Percentiles rank a stretch among this genome's conserved stretches.
These are phyloP conservation scores for Chlorospingus flavigularis DNA, from an alignment of 2,797 vertebrate genomes.

Conservation along the genomic window DNA sequence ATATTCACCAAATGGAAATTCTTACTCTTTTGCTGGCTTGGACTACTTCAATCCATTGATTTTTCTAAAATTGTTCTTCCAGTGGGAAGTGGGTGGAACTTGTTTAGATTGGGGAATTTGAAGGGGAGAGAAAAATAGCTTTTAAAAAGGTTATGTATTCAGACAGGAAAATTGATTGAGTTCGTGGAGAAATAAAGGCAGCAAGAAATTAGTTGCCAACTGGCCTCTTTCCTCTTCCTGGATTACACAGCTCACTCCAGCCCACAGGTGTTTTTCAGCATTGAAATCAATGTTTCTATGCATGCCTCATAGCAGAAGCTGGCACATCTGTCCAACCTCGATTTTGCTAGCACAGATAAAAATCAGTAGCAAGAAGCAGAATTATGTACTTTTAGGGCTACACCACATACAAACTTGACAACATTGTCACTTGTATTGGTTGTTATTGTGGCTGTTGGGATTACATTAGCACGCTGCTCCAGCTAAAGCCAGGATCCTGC, in stretches of 20 bases:
- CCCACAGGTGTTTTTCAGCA: background rate
- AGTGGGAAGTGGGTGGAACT: background rate
- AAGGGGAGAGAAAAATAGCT: background rate
- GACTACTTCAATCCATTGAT: background rate
- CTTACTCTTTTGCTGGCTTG: background rate
- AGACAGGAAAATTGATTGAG: background rate
- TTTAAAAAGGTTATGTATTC: background rate
- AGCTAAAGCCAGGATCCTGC: background rate
- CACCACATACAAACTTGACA: background rate
- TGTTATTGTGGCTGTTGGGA: background rate
- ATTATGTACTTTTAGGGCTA: background rate
- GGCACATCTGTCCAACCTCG: background rate
- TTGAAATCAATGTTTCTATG: background rate
- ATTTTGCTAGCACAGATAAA: background rate
- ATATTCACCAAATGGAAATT: conserved; percentile 3
- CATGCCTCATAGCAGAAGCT: background rate
- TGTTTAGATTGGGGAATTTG: background rate
- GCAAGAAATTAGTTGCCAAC: conserved; percentile 20
- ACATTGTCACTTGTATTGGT: background rate
- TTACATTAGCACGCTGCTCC: background rate
- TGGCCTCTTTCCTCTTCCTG: conserved; percentile 8
- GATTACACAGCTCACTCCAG: background rate
- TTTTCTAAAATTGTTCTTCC: background rate
- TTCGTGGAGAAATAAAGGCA: conserved; percentile 6
- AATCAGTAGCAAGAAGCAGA: background rate